These are phyloP conservation scores for Callyntrura guangdongensis DNA, from an alignment of 2,888 invertebrate genomes.

Conservation along the genomic window DNA sequence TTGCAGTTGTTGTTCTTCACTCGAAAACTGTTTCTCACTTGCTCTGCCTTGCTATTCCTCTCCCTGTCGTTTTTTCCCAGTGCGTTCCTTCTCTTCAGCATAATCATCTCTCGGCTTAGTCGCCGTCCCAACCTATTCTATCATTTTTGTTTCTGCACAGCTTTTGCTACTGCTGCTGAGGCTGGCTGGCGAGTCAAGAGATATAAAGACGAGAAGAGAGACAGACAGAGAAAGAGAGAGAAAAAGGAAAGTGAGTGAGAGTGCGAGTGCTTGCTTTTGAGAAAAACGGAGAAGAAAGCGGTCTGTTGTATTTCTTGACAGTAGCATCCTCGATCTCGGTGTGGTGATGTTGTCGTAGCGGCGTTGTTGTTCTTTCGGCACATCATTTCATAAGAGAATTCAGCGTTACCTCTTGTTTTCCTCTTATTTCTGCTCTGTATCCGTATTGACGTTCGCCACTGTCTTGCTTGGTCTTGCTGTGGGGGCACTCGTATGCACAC, in stretches of 20 bases:
- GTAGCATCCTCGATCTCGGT: slow-evolving; percentile 72
- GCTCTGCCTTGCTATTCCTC: slow-evolving; percentile 1
- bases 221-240: slow-evolving; percentile 9
- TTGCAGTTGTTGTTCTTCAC: slow-evolving; percentile 39
- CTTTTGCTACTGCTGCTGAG: slow-evolving; percentile 17
- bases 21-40: not conserved
- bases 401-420: slow-evolving; percentile 1
- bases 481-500: too few species aligned
- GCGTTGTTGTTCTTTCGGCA: slow-evolving; percentile 60
- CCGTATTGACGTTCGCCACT: not conserved
- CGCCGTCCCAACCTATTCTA: slow-evolving; percentile 74
- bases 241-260: slow-evolving; percentile 35
- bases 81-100: slow-evolving; percentile 22
- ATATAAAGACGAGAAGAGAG: not conserved
- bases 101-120: slow-evolving; percentile 47
- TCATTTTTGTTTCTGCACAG: slow-evolving; percentile 50
- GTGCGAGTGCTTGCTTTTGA: not conserved
- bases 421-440: not conserved
- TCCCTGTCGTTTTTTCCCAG: not conserved
- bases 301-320: slow-evolving; percentile 68
- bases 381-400: slow-evolving; percentile 28
- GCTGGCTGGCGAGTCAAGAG: not conserved
- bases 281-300: slow-evolving; percentile 49
- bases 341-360: slow-evolving; percentile 52
- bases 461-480: too few species aligned